Evolutionary conservation across 1,140 invertebrate species (phyloP), one percentile per base, ranked within the genome.

Genomic region (Neodiprion fabricii): DNA sequence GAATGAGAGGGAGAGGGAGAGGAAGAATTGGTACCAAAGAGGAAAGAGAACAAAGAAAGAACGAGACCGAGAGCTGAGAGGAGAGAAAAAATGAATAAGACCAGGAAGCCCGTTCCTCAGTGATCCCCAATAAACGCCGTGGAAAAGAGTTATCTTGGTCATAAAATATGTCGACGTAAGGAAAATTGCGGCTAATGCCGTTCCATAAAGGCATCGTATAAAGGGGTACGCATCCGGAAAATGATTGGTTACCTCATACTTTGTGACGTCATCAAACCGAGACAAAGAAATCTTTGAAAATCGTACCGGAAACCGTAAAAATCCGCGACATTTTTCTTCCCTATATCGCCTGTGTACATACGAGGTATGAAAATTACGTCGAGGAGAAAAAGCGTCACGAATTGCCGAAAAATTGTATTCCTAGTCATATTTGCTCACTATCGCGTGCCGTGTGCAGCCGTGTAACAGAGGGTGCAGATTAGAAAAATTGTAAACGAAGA

Each of bases 131-230:
- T 61, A 61, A 61, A 61, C 53, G 53, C 53, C n/a, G 11, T 61
- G 53, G 7, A 61, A 61, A 61, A 61, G 53, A 61, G 53, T 61
- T 61, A 61, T 61, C 53, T 61, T 17, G 53, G n/a, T 61, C 53
- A 17, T 61, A 61, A 61, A 61, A 61, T 61, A 61, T 61, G 11
- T 61, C 53, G 5, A 61, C 53, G 53, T 61, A 61, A 61, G 11
- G n/a, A 61, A 61, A 61, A 61, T 61, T 61, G 53, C 53, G 53
- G 53, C 53, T 61, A 61, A 61, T 61, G 53, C n/a, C 53, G 53
- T 61, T 61, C 53, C 53, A 61, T 61, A 61, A 61, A 61, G 53
- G 53, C 53, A 61, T 61, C 53, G 8, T 61, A 61, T 14, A 61
- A 61, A 11, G 53, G n/a, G 53, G 53, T 17, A 61, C 53, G 53